Evolutionary conservation across 2,888 invertebrate genomes (phyloP).

Genomic region (Tetragonisca angustula): DNA sequence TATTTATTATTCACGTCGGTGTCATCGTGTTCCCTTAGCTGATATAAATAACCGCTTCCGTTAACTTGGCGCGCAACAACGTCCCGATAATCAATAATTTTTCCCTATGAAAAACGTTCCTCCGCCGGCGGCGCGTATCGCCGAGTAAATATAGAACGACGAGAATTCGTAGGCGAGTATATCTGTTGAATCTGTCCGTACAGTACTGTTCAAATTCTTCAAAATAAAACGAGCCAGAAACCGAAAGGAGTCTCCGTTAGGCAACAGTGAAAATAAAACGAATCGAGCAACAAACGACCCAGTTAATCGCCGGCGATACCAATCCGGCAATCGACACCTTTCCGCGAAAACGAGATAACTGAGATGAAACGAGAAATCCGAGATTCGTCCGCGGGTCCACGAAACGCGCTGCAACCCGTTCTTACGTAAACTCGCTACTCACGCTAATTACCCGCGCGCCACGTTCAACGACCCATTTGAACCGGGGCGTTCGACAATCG

Average conservation of each 20-base stretch:
- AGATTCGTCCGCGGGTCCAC: constrained; percentile 21
- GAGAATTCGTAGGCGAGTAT: constrained; percentile 2
- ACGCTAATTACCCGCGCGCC: constrained; percentile 38
- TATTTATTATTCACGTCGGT: constrained; percentile 40
- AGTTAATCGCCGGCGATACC: constrained; percentile 19
- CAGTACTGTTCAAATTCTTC: neutral
- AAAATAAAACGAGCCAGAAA: neutral
- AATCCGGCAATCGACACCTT: constrained; percentile 40
- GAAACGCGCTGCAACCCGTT: constrained; percentile 25
- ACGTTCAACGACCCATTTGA: constrained; percentile 46
- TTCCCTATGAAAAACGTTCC: constrained; percentile 13
- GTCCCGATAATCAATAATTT: constrained; percentile 54
- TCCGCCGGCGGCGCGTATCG: neutral
- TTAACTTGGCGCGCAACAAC: constrained; percentile 35
- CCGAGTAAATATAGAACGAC: constrained; percentile 39
- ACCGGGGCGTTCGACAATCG: constrained; percentile 40
- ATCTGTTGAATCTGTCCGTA: constrained; percentile 4
- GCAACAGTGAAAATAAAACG: neutral
- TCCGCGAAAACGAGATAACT: constrained; percentile 34
- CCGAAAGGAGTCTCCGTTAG: too few relatives aligned
- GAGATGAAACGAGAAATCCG: constrained; percentile 47
- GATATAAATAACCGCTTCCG: constrained; percentile 50
- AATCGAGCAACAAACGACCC: constrained; percentile 2
- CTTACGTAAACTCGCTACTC: constrained; percentile 42
- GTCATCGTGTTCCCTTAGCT: constrained; percentile 43